phyloP scores from a whole-genome alignment of 1,140 invertebrate genomes.

The Drosophila athabasca region DNA sequence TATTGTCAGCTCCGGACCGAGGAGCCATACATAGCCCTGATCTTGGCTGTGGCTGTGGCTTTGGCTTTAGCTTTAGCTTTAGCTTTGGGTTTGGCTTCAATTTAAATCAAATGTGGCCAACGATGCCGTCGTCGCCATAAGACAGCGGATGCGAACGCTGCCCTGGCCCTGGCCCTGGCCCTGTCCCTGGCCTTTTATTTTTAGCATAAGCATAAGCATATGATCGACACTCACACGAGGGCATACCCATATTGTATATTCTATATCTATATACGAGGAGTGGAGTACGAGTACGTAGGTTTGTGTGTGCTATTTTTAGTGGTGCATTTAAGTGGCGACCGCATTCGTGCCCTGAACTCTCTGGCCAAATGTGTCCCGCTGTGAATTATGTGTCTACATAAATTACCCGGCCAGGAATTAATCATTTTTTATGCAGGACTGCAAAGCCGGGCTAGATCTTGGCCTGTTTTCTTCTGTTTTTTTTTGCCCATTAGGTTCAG shows the following conservation, averaged over 20 bases:
- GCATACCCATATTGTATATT: conserved; percentile 1
- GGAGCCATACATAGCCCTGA: conserved; percentile 54
- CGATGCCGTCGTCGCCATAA: conserved; percentile 58
- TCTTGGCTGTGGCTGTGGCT: conserved; percentile 32
- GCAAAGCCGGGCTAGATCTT: conserved; percentile 29
- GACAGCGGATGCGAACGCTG: not conserved
- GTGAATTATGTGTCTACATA: conserved; percentile 82
- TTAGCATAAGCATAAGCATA: conserved; percentile 75
- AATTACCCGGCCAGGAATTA: conserved; percentile 79
- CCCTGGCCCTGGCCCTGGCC: not conserved
- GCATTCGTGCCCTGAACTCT: conserved; percentile 70
- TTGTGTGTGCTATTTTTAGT: conserved; percentile 73
- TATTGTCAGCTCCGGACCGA: conserved; percentile 61
- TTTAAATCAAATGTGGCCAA: conserved; percentile 78
- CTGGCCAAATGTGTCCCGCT: conserved; percentile 78
- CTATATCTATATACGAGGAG: not conserved
- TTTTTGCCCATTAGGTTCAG: conserved; percentile 67
- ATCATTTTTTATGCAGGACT: conserved; percentile 81
- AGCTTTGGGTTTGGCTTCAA: conserved; percentile 61
- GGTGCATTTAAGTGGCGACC: conserved; percentile 74
- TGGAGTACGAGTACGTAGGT: conserved; percentile 1
- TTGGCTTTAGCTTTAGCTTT: conserved; percentile 39
- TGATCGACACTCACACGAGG: conserved; percentile 57
- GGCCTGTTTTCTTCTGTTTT: conserved; percentile 27
- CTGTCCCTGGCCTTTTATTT: conserved; percentile 61